phyloP scores from a whole-genome alignment of 2,113 vertebrate species.

The Bufo gargarizans region DNA sequence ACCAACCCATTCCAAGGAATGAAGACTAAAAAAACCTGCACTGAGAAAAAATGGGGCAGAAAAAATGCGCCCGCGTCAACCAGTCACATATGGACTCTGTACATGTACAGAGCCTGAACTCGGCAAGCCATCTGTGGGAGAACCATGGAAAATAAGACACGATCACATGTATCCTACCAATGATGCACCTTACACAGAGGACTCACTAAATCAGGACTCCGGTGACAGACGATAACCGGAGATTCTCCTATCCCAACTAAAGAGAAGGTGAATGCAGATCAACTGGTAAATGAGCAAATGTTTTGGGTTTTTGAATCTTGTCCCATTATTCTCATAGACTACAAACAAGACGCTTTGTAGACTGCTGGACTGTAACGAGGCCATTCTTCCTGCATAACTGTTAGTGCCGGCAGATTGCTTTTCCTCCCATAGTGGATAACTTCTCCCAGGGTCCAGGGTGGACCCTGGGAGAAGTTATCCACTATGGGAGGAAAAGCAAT shows the following conservation, averaged over 20 bases:
- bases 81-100: neutral
- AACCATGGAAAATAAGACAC: slow-evolving; percentile 17
- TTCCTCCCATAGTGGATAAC: too few relatives aligned
- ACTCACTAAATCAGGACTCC: neutral
- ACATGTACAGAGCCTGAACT: neutral
- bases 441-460: too few relatives aligned
- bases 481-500: too few relatives aligned
- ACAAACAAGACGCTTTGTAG: too few relatives aligned
- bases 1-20: neutral
- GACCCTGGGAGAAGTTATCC: too few relatives aligned
- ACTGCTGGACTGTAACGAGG: too few relatives aligned
- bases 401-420: too few relatives aligned
- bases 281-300: neutral
- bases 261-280: neutral
- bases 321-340: neutral
- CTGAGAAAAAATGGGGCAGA: neutral
- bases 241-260: neutral
- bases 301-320: slow-evolving; percentile 8
- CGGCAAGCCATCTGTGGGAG: neutral
- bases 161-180: slow-evolving; percentile 7
- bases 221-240: neutral
- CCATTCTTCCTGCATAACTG: too few relatives aligned
- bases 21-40: neutral
- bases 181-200: neutral
- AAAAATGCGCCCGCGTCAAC: neutral